These are phyloP conservation scores for Electrona antarctica DNA, from an alignment of 2,113 vertebrate genomes.

Conservation along the genomic window DNA sequence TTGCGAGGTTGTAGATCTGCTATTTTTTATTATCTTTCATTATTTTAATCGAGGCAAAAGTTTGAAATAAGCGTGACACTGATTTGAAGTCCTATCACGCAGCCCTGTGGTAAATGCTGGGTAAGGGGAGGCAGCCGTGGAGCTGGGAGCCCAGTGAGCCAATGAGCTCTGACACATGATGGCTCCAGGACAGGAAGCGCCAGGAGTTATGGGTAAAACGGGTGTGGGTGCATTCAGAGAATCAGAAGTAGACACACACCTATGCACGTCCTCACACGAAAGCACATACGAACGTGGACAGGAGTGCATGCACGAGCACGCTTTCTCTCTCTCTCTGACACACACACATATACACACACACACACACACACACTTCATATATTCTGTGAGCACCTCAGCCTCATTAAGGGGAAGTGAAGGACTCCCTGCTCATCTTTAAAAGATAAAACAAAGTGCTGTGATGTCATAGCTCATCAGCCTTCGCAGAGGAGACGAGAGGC, in stretches of 20 bases:
- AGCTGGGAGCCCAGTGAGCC: constrained; percentile 52
- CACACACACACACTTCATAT: constrained; percentile 23
- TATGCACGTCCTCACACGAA: constrained; percentile 47
- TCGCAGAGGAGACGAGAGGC: constrained; percentile 69
- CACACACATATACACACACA: background rate
- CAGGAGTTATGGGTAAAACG: constrained; percentile 75
- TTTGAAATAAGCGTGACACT: too few species aligned
- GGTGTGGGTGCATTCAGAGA: constrained; percentile 59
- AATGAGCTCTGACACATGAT: constrained; percentile 72
- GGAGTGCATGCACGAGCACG: background rate
- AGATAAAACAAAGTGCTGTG: constrained; percentile 83
- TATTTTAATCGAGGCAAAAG: too few species aligned
- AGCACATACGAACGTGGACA: constrained; percentile 30
- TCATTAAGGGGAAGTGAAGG: constrained; percentile 74
- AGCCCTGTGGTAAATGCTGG: too few species aligned
- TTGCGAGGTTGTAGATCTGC: too few species aligned
- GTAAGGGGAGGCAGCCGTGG: constrained; percentile 12
- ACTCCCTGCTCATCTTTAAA: constrained; percentile 80
- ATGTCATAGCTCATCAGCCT: constrained; percentile 80
- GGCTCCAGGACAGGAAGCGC: constrained; percentile 75
- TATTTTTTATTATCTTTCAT: too few species aligned
- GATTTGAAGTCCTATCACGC: too few species aligned
- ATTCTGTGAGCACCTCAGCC: constrained; percentile 66
- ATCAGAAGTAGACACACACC: constrained; percentile 52
- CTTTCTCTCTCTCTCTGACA: background rate